phyloP scores from a whole-genome alignment of 2,888 invertebrate genomes.

The Spisula solida region DNA sequence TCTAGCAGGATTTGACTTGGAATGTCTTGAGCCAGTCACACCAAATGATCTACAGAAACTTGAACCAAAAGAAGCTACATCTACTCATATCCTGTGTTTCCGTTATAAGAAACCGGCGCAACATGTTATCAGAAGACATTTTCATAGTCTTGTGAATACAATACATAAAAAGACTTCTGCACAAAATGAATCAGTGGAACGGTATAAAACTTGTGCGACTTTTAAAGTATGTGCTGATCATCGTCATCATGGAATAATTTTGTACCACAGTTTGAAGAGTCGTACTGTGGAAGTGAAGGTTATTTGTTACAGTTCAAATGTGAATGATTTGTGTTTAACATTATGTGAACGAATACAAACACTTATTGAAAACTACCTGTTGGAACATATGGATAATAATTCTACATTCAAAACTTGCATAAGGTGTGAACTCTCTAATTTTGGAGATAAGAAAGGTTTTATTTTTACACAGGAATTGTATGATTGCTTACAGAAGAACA shows the following conservation, averaged over 20 bases:
- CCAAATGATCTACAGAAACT: background rate
- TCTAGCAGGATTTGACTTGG: constrained; percentile 57
- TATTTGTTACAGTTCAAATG: constrained; percentile 34
- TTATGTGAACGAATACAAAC: constrained; percentile 39
- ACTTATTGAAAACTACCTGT: constrained; percentile 43
- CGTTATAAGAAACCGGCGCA: constrained; percentile 41
- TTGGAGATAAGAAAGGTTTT: constrained; percentile 43
- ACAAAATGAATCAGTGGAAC: constrained; percentile 7
- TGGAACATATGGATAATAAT: constrained; percentile 52
- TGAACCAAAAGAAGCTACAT: constrained; percentile 24
- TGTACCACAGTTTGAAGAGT: constrained; percentile 17
- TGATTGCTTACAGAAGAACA: background rate
- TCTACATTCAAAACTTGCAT: constrained; percentile 38
- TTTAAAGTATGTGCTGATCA: background rate
- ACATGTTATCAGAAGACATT: constrained; percentile 48
- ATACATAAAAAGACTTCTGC: constrained; percentile 19
- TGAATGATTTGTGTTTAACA: constrained; percentile 19
- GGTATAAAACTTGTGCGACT: constrained; percentile 34
- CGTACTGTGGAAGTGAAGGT: constrained; percentile 55
- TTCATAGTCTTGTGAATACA: constrained; percentile 53
- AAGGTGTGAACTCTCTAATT: constrained; percentile 54
- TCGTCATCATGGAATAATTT: constrained; percentile 8
- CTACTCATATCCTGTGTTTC: constrained; percentile 55
- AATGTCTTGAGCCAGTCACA: constrained; percentile 12
- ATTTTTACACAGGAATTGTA: constrained; percentile 28